phyloP scores from a whole-genome alignment of 2,113 vertebrate species.

The Climacteris rufus region DNA sequence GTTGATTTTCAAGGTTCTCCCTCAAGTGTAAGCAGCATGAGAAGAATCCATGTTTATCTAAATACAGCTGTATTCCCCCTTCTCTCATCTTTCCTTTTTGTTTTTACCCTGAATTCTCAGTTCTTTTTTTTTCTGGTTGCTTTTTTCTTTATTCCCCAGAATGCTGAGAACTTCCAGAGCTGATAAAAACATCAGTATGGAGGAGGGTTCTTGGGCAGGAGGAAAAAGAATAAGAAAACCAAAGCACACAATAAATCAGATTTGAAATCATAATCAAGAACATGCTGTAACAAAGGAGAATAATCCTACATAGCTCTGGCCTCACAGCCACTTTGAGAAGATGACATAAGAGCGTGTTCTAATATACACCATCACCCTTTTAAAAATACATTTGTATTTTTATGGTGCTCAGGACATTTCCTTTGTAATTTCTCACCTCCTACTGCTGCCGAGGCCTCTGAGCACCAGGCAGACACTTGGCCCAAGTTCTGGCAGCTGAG shows the following conservation, averaged over 20 bases:
- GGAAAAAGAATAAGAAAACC: neutral
- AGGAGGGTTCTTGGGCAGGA: neutral
- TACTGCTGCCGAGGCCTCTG: neutral
- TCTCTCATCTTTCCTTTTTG: neutral
- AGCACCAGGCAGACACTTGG: neutral
- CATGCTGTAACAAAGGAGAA: neutral
- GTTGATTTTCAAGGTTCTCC: neutral
- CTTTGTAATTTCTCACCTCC: neutral
- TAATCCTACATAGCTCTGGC: neutral
- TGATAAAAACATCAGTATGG: neutral
- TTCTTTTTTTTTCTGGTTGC: neutral
- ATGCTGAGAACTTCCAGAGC: neutral
- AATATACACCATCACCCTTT: neutral
- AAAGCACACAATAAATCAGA: neutral
- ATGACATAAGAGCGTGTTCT: neutral
- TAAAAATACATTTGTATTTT: conserved; percentile 38
- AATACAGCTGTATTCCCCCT: neutral
- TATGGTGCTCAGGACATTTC: neutral
- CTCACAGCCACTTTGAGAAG: neutral
- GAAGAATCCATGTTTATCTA: neutral
- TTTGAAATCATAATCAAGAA: neutral
- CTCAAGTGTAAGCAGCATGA: too few species aligned
- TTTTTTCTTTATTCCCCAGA: neutral
- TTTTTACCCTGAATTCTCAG: neutral
- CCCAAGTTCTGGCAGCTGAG: neutral